Base-by-base conservation (phyloP, 37 sponge, comb jelly and placozoan genomes). In the Agelas oroides region DNA sequence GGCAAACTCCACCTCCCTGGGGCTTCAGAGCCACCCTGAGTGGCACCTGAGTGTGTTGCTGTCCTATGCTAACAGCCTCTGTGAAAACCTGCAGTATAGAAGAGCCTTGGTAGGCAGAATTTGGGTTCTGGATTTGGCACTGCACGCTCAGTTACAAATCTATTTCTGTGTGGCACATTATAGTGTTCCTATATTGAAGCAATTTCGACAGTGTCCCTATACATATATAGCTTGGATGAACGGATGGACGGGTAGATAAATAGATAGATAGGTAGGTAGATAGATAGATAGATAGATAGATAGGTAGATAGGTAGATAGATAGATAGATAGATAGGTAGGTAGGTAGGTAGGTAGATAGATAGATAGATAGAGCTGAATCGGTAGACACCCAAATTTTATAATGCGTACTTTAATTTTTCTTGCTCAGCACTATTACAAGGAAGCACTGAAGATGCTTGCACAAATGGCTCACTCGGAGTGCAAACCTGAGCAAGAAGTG, bases 41-140 rank as follows among this genome's bases (percentile, higher is more conserved):
- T 40, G n/a, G 24, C 65, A 65, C 53, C 52, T 65, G 34, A 53
- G 57, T 17, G 67, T 69, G n/a, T 53, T 85, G 53, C 20, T 76
- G 1, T 5, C 70, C 39, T 76, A 68, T 66, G 78, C 78, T 1
- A 72, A 85, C 71, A 38, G 60, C 36, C 70, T 85, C 14, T 65
- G 28, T 35, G 65, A 52, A 53, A 70, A 69, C 60, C 59, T 53
- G 36, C 77, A 85, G 77, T 77, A 77, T 28, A 30, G 75, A 20
- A 38, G 86, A 33, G 77, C 86, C 20, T n/a, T 85, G 61, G 86
- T 85, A n/a, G 31, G 86, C 46, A 24, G 20, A 46, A 46, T 8
- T 46, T 46, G 46, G 46, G 46, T 8, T 46, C 6, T 8, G 6
- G 13, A 27, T 17, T 82, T n/a, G n/a, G n/a, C n/a, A n/a, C n/a